phyloP scores from a whole-genome alignment of 2,797 vertebrate genomes.

The Sparus aurata region DNA sequence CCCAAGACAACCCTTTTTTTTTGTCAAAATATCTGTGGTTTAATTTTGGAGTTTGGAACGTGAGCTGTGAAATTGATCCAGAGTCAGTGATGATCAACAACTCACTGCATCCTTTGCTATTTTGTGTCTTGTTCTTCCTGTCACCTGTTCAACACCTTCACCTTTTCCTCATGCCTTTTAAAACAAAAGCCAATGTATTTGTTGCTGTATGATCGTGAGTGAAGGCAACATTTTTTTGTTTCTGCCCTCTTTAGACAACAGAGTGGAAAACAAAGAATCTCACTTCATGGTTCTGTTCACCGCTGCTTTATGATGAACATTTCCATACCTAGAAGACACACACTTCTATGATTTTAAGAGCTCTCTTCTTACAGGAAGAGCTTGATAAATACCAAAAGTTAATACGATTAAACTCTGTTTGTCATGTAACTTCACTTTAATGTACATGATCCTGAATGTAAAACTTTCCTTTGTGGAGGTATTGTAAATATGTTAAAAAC shows the following conservation, averaged over 20 bases:
- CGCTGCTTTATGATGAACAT: neutral
- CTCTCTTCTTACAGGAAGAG: neutral
- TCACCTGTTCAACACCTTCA: neutral
- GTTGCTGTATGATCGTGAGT: conserved; percentile 81
- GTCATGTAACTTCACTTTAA: neutral
- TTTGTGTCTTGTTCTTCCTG: conserved; percentile 32
- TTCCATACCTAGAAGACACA: neutral
- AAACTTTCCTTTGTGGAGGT: neutral
- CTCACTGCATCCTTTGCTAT: conserved; percentile 5
- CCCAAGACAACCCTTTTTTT: neutral
- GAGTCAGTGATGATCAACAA: conserved; percentile 15
- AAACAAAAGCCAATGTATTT: conserved; percentile 41
- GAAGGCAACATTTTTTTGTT: conserved; percentile 68
- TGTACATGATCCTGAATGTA: neutral
- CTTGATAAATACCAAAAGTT: neutral
- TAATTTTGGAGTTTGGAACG: conserved; percentile 10
- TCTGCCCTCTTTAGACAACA: conserved; percentile 77
- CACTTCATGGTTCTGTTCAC: neutral
- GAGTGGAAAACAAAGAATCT: conserved; percentile 18
- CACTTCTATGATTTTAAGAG: neutral
- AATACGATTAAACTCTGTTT: neutral
- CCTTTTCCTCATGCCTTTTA: conserved; percentile 42
- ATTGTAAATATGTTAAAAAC: neutral
- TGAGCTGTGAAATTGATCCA: conserved; percentile 44
- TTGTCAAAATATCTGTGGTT: neutral